Evolutionary conservation across 2,888 invertebrate genomes (phyloP).

Genomic region (Phrixothrix hirtus): DNA sequence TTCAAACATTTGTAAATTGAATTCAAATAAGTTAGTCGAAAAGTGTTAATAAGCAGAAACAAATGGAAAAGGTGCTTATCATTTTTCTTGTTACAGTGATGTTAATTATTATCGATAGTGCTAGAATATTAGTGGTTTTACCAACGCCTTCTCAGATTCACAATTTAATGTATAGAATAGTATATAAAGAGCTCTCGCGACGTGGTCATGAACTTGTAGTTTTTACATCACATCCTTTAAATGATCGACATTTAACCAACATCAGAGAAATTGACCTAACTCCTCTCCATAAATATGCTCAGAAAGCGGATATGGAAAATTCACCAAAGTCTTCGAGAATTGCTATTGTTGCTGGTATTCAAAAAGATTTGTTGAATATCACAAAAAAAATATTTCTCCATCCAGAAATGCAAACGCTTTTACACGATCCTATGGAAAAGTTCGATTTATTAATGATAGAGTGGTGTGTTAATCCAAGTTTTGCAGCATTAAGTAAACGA

Average conservation of each 20-base stretch:
- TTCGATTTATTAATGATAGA: constrained; percentile 34
- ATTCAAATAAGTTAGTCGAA: too few relatives aligned
- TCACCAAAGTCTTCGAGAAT: neutral
- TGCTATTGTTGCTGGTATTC: neutral
- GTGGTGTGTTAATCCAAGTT: constrained; percentile 23
- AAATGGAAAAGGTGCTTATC: too few relatives aligned
- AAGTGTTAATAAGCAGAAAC: too few relatives aligned
- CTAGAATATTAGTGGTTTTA: constrained; percentile 25
- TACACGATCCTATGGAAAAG: constrained; percentile 12
- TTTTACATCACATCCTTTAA: constrained; percentile 22
- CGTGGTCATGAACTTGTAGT: constrained; percentile 25
- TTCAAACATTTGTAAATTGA: too few relatives aligned
- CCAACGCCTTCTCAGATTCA: constrained; percentile 26
- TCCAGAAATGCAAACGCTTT: constrained; percentile 18
- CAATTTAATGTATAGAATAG: constrained; percentile 7
- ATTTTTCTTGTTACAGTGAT: too few relatives aligned
- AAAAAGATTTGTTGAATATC: constrained; percentile 1
- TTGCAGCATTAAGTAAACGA: constrained; percentile 18
- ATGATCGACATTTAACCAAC: constrained; percentile 10
- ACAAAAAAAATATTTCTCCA: constrained; percentile 13
- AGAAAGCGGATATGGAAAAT: neutral
- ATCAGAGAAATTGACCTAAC: constrained; percentile 25
- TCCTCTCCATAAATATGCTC: constrained; percentile 6
- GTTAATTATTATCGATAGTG: constrained; percentile 10
- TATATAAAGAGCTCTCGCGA: constrained; percentile 19